These are phyloP conservation scores for Zaprionus bogoriensis DNA, from an alignment of 2,888 invertebrate genomes.

Conservation along the genomic window DNA sequence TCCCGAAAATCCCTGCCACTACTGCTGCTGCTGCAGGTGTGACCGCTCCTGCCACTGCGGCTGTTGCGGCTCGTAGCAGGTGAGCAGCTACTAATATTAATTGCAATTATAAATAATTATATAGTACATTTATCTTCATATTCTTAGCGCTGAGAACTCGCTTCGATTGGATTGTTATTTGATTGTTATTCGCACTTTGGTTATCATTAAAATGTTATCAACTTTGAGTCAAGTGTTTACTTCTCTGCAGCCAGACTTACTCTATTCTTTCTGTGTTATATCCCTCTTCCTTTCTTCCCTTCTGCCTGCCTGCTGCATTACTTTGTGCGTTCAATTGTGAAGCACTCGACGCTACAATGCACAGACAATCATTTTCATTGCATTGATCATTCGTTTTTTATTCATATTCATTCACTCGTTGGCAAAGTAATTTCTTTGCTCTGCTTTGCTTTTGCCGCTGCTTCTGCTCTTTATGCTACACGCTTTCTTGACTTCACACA, in stretches of 20 bases:
- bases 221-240: background rate
- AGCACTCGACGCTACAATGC: conserved; percentile 58
- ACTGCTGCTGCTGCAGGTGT: background rate
- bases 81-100: background rate
- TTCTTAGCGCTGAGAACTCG: background rate
- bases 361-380: conserved; percentile 72
- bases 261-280: background rate
- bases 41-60: background rate
- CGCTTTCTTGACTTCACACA: conserved; percentile 58
- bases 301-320: conserved; percentile 27
- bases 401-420: conserved; percentile 80
- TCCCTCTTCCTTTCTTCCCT: background rate
- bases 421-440: conserved; percentile 80
- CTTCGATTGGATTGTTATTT: background rate
- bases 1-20: background rate
- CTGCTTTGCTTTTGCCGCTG: too few species aligned
- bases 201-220: conserved; percentile 22
- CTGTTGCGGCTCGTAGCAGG: background rate
- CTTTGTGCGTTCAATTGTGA: conserved; percentile 75
- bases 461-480: conserved; percentile 41
- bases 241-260: background rate
- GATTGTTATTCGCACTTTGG: conserved; percentile 1
- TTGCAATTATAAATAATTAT: background rate
- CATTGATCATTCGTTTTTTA: conserved; percentile 80
- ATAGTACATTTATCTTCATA: background rate